Base-by-base conservation (phyloP, 2,113 vertebrate genomes). In the Apaloderma vittatum region DNA sequence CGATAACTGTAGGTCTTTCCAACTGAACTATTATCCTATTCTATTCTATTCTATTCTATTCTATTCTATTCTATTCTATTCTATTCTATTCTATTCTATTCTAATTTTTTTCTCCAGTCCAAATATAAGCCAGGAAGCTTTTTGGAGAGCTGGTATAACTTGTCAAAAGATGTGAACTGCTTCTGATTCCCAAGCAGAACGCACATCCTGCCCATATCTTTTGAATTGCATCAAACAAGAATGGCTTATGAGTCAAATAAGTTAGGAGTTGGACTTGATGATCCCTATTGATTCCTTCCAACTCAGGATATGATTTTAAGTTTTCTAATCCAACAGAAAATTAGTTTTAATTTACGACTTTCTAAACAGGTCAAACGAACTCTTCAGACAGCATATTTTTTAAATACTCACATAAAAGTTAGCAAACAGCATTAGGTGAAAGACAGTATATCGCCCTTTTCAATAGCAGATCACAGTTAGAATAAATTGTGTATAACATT, bases 191-290 rank as follows among this genome's bases (percentile, higher is more conserved):
- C 15, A 40, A 66, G 20, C 11, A 36, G 17, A 59, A 40, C 40
- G 11, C 8, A 12, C 12, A 74, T 78, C 11, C 37, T 16, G 34
- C 6, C 3, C 19, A 12, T 36, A 40, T 30, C 19, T 67, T 10
- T 36, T 63, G 4, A 1, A 6, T 32, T 74, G 9, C 13, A 65
- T 61, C 18, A 78, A 74, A 40, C 18, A 51, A 51, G 15, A 73
- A 51, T 3, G 12, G 45, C 6, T 61, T 34, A 11, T 3, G 9
- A 78, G 20, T 5, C 45, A 70, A 21, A 29, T 7, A 51, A 49
- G 11, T 71, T 26, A 49, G 45, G 55, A 65, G 12, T 1, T 45
- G 17, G 17, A 34, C 7, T 40, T 0, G 0, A 8, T 24, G 12
- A 14, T 57, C 12, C 18, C 15, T 15, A 17, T 32, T 32, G 2